Evolutionary conservation across 2,113 vertebrate genomes (phyloP).

Genomic region (Glaucomys volans): DNA sequence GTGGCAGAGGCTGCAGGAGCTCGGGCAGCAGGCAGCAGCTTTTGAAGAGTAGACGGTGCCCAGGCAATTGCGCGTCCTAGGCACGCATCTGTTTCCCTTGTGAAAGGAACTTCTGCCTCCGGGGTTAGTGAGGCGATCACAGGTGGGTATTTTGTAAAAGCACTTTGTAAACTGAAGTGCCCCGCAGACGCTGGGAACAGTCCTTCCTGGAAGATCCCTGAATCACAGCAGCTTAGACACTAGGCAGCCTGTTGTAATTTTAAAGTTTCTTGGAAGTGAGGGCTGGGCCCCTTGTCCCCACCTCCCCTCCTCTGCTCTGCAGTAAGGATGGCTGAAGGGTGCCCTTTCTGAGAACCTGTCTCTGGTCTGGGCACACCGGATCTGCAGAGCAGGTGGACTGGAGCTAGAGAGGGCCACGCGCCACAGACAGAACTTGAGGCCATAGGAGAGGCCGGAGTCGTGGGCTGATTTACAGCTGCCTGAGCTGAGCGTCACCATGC

Average conservation of each 20-base stretch:
- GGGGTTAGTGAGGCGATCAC: neutral
- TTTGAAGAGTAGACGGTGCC: neutral
- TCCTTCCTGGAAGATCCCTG: neutral
- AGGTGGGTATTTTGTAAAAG: neutral
- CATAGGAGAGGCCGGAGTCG: neutral
- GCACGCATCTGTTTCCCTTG: neutral
- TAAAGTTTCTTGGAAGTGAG: neutral
- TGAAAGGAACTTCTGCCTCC: too few relatives aligned
- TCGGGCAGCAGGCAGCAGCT: neutral
- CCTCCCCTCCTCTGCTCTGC: too few relatives aligned
- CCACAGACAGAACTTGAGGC: neutral
- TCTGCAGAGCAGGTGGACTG: neutral
- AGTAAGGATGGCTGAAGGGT: neutral
- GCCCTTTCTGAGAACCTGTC: neutral
- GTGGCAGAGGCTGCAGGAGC: neutral
- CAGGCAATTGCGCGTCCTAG: neutral
- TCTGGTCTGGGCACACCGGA: neutral
- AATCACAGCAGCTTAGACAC: neutral
- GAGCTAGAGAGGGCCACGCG: too few relatives aligned
- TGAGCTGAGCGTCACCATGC: neutral
- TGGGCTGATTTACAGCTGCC: neutral
- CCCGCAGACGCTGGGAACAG: accelerated
- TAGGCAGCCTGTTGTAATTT: neutral
- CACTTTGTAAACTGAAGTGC: neutral
- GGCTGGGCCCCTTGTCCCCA: neutral